A percentile compares a stretch with the other conserved stretches of the same genome.
These are phyloP conservation scores for Cyanoliseus patagonus DNA, from an alignment of 2,113 vertebrate species.

Conservation along the genomic window DNA sequence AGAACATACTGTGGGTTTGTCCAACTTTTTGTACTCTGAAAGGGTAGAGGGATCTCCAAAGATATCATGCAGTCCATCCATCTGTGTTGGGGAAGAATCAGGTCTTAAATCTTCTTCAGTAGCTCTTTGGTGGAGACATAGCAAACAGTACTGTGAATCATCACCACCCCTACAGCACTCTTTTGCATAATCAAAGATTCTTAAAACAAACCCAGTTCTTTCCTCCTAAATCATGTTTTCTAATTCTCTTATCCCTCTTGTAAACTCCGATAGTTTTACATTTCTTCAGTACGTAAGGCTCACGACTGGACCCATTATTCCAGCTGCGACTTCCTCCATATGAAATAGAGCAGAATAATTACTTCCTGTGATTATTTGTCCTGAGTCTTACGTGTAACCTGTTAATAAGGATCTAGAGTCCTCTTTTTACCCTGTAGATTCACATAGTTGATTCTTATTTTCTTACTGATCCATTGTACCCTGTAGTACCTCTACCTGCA, in stretches of 20 bases:
- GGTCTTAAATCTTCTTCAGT: neutral
- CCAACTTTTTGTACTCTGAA: fast-evolving
- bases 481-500: neutral
- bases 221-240: neutral
- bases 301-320: neutral
- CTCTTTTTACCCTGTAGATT: neutral
- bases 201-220: neutral
- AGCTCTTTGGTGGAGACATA: neutral
- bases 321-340: neutral
- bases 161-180: neutral
- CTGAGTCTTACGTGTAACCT: neutral
- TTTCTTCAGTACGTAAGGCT: neutral
- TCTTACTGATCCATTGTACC: neutral
- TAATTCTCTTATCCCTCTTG: neutral
- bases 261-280: neutral
- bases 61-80: neutral
- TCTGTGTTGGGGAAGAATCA: neutral
- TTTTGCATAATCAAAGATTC: neutral
- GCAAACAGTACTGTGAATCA: neutral
- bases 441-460: neutral
- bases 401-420: neutral
- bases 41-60: neutral
- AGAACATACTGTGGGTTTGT: neutral
- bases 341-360: neutral
- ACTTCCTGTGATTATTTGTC: neutral